phyloP scores from a whole-genome alignment of 2,797 vertebrate species.

The Syndactyla subalaris region DNA sequence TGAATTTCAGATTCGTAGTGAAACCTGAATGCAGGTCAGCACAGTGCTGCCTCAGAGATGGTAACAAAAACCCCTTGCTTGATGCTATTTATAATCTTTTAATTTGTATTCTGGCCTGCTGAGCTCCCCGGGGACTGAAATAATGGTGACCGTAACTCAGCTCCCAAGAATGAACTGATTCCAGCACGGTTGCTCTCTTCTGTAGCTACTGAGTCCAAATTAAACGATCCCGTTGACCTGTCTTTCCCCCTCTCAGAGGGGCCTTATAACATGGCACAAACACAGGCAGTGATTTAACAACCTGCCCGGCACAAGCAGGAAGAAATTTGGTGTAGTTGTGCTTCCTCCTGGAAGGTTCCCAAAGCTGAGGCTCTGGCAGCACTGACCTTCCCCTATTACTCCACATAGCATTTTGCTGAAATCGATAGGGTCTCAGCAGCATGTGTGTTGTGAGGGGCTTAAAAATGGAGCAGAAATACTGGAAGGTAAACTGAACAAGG shows the following conservation, averaged over 20 bases:
- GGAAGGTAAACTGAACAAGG: background rate
- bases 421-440: background rate
- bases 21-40: slow-evolving; percentile 24
- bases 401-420: background rate
- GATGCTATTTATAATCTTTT: slow-evolving; percentile 32
- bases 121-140: background rate
- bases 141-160: slow-evolving; percentile 30
- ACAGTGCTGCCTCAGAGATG: background rate
- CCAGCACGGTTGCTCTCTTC: slow-evolving; percentile 1
- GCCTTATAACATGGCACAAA: background rate
- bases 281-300: background rate
- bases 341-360: background rate
- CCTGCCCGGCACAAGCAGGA: background rate
- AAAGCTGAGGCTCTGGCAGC: background rate
- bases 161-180: background rate
- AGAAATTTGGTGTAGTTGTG: background rate
- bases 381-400: background rate
- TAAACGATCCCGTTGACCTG: background rate
- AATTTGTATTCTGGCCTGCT: slow-evolving; percentile 40
- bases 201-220: slow-evolving; percentile 2
- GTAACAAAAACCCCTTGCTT: slow-evolving; percentile 14
- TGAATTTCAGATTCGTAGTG: background rate
- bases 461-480: background rate
- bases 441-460: background rate
- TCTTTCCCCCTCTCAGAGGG: slow-evolving; percentile 1